These are phyloP conservation scores for Radopholus similis DNA, from an alignment of 1,140 invertebrate genomes.

Conservation along the genomic window DNA sequence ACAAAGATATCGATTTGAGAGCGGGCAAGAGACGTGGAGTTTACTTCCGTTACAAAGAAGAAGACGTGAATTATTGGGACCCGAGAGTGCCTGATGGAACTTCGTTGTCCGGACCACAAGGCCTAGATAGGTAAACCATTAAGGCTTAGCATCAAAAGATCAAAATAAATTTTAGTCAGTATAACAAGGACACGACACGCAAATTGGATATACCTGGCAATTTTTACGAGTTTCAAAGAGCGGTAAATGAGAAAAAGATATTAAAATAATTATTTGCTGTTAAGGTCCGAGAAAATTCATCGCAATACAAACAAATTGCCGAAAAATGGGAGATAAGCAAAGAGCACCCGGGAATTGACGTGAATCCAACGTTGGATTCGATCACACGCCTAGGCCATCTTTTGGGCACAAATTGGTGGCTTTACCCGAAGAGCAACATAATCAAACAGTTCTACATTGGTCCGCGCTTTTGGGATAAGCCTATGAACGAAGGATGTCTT, in stretches of 20 bases:
- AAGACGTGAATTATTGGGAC: conserved; percentile 30
- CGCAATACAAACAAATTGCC: conserved; percentile 53
- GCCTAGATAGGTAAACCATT: conserved; percentile 19
- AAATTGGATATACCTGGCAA: conserved; percentile 42
- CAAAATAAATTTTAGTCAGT: conserved; percentile 41
- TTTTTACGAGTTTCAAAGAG: conserved; percentile 48
- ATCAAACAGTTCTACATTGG: conserved; percentile 23
- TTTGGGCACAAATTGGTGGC: not conserved
- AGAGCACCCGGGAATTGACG: conserved; percentile 53
- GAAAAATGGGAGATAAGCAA: conserved; percentile 48
- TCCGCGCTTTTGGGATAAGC: conserved; percentile 55
- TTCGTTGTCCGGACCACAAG: conserved; percentile 10
- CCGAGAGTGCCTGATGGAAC: conserved; percentile 37
- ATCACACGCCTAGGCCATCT: conserved; percentile 10
- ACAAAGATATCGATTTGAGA: conserved; percentile 43
- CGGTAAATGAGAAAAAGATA: conserved; percentile 20
- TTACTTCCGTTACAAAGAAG: not conserved
- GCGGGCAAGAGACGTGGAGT: not conserved
- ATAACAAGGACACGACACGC: conserved; percentile 28
- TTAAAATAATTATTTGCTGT: conserved; percentile 13
- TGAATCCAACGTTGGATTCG: conserved; percentile 36
- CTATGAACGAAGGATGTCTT: conserved; percentile 54
- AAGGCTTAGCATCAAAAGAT: too few relatives aligned
- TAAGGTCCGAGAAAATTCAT: conserved; percentile 43
- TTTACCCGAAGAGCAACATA: conserved; percentile 13